Conservation (phyloP, 2,113 vertebrate species). For the Pedionomus torquatus region DNA sequence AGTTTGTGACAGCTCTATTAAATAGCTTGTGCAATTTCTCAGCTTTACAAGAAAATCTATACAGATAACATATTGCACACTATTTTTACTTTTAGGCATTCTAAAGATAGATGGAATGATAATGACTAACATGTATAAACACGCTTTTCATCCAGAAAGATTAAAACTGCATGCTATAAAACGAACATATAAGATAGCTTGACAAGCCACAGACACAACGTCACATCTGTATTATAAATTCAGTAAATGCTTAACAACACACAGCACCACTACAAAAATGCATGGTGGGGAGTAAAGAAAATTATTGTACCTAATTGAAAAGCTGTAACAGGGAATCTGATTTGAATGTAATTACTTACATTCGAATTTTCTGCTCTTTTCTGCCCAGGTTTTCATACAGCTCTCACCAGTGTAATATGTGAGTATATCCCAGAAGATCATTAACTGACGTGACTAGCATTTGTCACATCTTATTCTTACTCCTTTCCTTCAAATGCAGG, state of each 20-base stretch:
- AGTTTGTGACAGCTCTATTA: background rate
- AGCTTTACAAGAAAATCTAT: background rate
- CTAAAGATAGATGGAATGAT: background rate
- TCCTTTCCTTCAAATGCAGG: background rate
- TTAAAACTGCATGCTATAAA: background rate
- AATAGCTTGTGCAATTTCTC: background rate
- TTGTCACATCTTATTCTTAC: background rate
- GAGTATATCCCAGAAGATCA: background rate
- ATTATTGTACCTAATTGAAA: background rate
- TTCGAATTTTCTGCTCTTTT: background rate
- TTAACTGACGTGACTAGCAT: background rate
- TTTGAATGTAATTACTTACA: background rate
- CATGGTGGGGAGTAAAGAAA: background rate
- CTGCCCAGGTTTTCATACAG: background rate
- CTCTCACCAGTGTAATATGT: background rate
- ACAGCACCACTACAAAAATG: background rate
- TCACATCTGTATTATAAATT: background rate
- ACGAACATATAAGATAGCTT: background rate
- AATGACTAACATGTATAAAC: background rate
- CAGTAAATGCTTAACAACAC: background rate
- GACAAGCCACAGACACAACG: background rate
- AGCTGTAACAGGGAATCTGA: background rate
- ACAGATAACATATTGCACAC: background rate
- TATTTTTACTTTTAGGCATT: slow-evolving; percentile 1
- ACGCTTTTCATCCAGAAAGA: background rate